Evolutionary conservation across 2,888 invertebrate genomes (phyloP).

Genomic region (Bruchidius siliquastri): DNA sequence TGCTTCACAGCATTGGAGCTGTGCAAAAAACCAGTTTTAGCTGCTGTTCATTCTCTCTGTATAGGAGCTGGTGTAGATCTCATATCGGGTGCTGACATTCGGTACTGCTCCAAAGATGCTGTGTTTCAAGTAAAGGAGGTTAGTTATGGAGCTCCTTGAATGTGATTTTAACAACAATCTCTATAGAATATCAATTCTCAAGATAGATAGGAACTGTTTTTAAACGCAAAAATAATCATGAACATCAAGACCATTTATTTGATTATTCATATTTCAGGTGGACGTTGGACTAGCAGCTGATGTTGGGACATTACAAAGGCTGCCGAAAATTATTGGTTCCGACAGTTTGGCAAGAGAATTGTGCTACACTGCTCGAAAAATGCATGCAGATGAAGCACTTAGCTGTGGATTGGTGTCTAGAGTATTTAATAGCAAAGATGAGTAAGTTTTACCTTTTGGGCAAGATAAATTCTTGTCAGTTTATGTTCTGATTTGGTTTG

Average conservation of each 20-base stretch:
- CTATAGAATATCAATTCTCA: not conserved
- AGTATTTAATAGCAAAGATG: slow-evolving; percentile 64
- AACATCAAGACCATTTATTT: too few species aligned
- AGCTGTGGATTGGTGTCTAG: slow-evolving; percentile 78
- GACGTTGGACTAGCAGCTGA: slow-evolving; percentile 90
- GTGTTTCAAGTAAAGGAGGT: slow-evolving; percentile 90
- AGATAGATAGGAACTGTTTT: too few species aligned
- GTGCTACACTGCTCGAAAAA: slow-evolving; percentile 78
- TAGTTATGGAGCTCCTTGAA: slow-evolving; percentile 7
- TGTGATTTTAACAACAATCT: too few species aligned
- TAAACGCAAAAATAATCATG: not conserved
- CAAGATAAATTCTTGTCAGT: too few species aligned
- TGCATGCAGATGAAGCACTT: slow-evolving; percentile 76
- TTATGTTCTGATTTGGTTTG: too few species aligned
- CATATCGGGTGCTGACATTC: slow-evolving; percentile 83
- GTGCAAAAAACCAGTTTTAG: slow-evolving; percentile 88
- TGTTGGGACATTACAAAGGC: slow-evolving; percentile 87
- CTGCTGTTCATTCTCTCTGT: slow-evolving; percentile 82
- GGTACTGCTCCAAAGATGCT: slow-evolving; percentile 83
- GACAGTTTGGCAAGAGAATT: slow-evolving; percentile 84
- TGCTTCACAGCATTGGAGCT: slow-evolving; percentile 76
- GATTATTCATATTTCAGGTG: slow-evolving; percentile 40
- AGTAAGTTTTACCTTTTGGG: too few species aligned
- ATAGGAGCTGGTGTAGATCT: slow-evolving; percentile 90
- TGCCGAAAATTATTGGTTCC: slow-evolving; percentile 88